A percentile compares a stretch with the other conserved stretches of the same genome.
phyloP scores from a whole-genome alignment of 1,140 invertebrate species.

The Drosophila kanapiae region DNA sequence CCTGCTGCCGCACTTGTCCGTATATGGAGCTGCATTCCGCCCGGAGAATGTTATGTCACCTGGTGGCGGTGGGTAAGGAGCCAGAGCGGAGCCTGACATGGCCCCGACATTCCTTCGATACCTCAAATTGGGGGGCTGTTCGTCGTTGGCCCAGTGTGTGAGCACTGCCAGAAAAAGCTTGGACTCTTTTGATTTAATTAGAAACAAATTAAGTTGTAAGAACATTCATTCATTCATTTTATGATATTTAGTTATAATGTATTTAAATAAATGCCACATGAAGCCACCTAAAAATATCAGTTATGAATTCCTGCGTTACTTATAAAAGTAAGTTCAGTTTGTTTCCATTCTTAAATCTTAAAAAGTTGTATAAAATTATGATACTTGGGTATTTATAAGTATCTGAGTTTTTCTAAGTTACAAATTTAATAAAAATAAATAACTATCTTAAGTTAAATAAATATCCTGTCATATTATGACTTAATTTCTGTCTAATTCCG shows the following conservation, averaged over 20 bases:
- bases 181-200: too few relatives aligned
- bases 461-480: neutral
- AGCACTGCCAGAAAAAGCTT: slow-evolving; percentile 1
- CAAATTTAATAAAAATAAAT: neutral
- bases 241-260: too few relatives aligned
- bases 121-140: slow-evolving; percentile 24
- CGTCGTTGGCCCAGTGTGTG: slow-evolving; percentile 7
- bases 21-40: slow-evolving; percentile 17
- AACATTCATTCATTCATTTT: too few relatives aligned
- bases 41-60: slow-evolving; percentile 27
- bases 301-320: too few relatives aligned
- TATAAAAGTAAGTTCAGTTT: too few relatives aligned
- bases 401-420: neutral
- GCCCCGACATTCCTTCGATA: slow-evolving; percentile 39
- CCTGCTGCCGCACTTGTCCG: slow-evolving; percentile 9
- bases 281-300: too few relatives aligned
- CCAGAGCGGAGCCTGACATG: slow-evolving; percentile 24
- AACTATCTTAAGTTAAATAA: too few relatives aligned
- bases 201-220: too few relatives aligned
- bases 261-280: too few relatives aligned
- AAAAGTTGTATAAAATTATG: too few relatives aligned
- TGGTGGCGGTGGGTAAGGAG: neutral
- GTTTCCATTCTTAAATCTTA: too few relatives aligned
- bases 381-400: too few relatives aligned
- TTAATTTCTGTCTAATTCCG: neutral